Evolutionary conservation across 2,888 invertebrate genomes (phyloP), one percentile per base, ranked within the genome.

Genomic region (Tricholauxania praeusta): DNA sequence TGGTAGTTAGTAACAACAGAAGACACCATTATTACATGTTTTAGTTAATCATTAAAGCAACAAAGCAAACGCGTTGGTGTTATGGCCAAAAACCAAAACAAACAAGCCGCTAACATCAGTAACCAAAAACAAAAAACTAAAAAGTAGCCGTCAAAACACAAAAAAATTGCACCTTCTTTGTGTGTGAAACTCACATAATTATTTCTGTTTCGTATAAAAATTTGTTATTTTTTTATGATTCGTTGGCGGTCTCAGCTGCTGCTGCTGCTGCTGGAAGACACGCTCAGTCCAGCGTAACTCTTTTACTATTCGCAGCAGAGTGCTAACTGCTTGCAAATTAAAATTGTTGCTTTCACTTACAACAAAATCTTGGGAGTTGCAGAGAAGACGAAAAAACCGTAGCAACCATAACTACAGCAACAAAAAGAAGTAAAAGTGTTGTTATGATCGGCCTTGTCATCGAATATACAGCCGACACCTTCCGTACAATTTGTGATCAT

Each of bases 301-400:
- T 39, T 39, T 39, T 57, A 19, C 22, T 57, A 57, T 28, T 22
- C 22, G 63, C 17, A 7, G 63, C 39, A 47, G 47, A 48, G 63
- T 47, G 63, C 63, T 63, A 63, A 63, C 39, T 47, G 63, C 39
- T 17, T 47, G 63, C 63, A 63, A 63, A 63, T 63, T 63, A 48
- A 63, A 39, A 47, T 39, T 39, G 39, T 39, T 39, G 63, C 63
- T 63, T 63, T 63, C 63, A 63, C 63, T 63, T 63, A 12, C 19
- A 39, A 47, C 28, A 57, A 55, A 19, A 28, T 28, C 53, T 53
- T 17, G 14, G 12, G 12, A 53, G 17, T 39, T 10, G 53, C 6
- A 17, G 17, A 53, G 6, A 52, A 5, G 4, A 52, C 3, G 3
- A 17, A 53, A 53, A 53, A 53, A 53, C n/a, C 53, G 14, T 53